These are phyloP conservation scores for Dascillus cervinus DNA, from an alignment of 2,888 invertebrate species.

Conservation along the genomic window DNA sequence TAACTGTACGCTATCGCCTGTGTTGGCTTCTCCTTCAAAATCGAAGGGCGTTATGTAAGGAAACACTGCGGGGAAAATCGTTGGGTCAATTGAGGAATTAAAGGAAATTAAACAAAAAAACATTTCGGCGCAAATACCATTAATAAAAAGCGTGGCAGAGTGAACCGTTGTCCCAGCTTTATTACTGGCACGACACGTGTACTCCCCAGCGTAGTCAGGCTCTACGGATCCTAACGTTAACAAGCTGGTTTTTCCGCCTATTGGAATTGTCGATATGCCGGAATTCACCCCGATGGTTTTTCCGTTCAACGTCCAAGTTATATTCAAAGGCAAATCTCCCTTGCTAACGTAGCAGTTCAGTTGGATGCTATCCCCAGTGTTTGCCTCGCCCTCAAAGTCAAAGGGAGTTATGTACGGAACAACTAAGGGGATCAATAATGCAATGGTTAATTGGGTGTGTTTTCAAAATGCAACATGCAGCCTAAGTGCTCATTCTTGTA, in stretches of 20 bases:
- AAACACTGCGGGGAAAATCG: constrained; percentile 28
- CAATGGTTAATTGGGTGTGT: too few species aligned
- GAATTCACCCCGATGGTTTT: constrained; percentile 51
- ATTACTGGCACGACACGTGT: constrained; percentile 62
- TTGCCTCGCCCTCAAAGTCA: constrained; percentile 49
- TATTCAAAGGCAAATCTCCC: constrained; percentile 64
- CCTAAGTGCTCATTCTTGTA: too few species aligned
- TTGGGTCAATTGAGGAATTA: constrained; percentile 1
- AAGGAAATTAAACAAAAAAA: constrained; percentile 1
- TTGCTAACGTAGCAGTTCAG: constrained; percentile 62
- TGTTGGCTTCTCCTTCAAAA: constrained; percentile 52
- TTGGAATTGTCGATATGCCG: constrained; percentile 44
- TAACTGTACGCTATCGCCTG: constrained; percentile 61
- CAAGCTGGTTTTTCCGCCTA: constrained; percentile 46
- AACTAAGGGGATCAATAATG: constrained; percentile 25
- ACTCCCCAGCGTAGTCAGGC: constrained; percentile 62
- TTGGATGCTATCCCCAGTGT: constrained; percentile 61
- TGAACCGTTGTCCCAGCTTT: constrained; percentile 57
- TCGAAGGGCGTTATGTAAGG: constrained; percentile 51
- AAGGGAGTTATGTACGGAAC: constrained; percentile 52
- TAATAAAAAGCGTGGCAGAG: constrained; percentile 56
- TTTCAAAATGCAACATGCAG: too few species aligned
- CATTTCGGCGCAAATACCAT: constrained; percentile 51
- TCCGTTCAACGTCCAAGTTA: constrained; percentile 69
- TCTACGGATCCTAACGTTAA: constrained; percentile 54